A percentile compares a stretch with the other conserved stretches of the same genome.
phyloP scores from a whole-genome alignment of 2,113 vertebrate species.

The Tragelaphus imberbis region DNA sequence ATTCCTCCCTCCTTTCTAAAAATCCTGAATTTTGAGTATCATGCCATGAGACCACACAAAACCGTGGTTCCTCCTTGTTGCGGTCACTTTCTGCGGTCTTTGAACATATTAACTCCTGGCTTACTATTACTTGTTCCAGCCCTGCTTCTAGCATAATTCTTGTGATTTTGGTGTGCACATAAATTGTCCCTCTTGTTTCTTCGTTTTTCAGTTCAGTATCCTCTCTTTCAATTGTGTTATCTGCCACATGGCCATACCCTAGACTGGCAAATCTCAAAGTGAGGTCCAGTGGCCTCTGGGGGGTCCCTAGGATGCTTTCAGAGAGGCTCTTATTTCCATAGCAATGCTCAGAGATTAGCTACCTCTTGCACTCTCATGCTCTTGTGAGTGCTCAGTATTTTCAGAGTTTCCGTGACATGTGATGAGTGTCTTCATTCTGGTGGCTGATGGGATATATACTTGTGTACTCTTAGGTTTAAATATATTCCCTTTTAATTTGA shows the following conservation, averaged over 20 bases:
- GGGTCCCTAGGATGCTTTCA: background rate
- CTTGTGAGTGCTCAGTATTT: background rate
- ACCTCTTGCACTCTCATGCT: background rate
- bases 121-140: background rate
- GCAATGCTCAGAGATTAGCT: background rate
- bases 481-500: background rate
- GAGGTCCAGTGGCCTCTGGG: background rate
- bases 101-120: background rate
- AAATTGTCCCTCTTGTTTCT: background rate
- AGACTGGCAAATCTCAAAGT: background rate
- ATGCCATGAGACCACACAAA: background rate
- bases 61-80: background rate
- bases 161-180: background rate
- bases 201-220: background rate
- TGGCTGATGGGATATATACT: background rate
- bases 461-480: background rate
- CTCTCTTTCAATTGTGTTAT: background rate
- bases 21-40: background rate
- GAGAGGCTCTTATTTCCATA: background rate
- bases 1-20: background rate
- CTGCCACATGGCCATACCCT: background rate
- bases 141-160: background rate
- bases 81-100: too few relatives aligned
- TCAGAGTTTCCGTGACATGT: accelerated
- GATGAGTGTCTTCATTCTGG: background rate